Conservation (phyloP, 2,113 vertebrate species). For the Hydrolagus affinis region DNA sequence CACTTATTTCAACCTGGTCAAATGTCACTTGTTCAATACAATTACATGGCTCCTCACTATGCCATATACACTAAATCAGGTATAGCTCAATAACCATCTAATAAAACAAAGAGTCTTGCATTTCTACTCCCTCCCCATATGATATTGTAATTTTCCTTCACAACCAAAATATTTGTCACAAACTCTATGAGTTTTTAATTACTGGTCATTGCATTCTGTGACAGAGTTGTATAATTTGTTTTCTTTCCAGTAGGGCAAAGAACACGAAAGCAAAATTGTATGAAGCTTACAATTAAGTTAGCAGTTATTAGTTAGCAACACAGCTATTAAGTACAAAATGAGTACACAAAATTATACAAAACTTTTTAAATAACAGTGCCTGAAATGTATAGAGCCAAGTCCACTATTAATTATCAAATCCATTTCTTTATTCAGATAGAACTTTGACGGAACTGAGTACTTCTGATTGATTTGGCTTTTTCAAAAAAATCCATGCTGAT, state of each 20-base stretch:
- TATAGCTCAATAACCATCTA: background rate
- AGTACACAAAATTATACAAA: background rate
- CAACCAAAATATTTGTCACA: background rate
- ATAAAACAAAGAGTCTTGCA: background rate
- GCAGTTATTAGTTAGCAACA: background rate
- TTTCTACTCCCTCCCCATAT: background rate
- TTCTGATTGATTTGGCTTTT: conserved; percentile 12
- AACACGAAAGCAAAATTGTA: background rate
- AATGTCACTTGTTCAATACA: background rate
- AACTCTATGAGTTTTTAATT: background rate
- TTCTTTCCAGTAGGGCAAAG: background rate
- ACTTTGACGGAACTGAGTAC: background rate
- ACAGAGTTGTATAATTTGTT: background rate
- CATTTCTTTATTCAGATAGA: conserved; percentile 4
- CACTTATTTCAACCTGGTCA: background rate
- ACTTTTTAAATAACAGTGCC: background rate
- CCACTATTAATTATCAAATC: background rate
- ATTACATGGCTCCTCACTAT: background rate
- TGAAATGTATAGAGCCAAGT: background rate
- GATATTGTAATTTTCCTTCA: background rate
- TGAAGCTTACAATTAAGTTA: too few species aligned
- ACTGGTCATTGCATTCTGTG: background rate
- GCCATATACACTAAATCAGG: background rate
- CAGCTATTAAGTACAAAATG: background rate
- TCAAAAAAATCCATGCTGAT: background rate